Conservation (phyloP, 2,797 vertebrate species). For the Artibeus jamaicensis region DNA sequence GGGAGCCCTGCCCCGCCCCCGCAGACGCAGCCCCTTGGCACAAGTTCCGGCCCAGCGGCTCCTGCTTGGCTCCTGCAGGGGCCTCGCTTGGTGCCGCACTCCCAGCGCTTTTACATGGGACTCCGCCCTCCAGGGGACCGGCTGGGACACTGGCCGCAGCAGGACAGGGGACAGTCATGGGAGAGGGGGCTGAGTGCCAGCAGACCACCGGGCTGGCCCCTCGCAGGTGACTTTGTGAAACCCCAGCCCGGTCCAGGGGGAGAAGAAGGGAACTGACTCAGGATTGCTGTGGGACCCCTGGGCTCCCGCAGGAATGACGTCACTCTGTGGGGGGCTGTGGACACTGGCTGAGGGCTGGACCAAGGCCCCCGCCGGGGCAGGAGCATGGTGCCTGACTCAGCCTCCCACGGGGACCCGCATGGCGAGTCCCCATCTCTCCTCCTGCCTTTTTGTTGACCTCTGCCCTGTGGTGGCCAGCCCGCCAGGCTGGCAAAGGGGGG, state of each 20-base stretch:
- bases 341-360: rapidly evolving
- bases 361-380: rapidly evolving
- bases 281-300: rapidly evolving
- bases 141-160: rapidly evolving
- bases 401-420: rapidly evolving
- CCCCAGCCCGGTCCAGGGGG: not conserved
- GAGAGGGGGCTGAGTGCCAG: rapidly evolving
- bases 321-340: no score
- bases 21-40: not conserved
- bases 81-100: rapidly evolving
- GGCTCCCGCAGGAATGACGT: no score
- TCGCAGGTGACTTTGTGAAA: rapidly evolving
- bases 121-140: rapidly evolving
- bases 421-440: not conserved
- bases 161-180: not conserved
- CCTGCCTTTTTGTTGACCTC: no score
- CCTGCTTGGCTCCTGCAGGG: rapidly evolving
- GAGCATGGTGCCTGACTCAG: rapidly evolving
- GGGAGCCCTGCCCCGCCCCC: not conserved
- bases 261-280: no score
- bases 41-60: rapidly evolving
- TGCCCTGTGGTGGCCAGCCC: not conserved
- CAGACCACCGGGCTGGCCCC: rapidly evolving
- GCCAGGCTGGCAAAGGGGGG: not conserved
- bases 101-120: rapidly evolving